Evolutionary conservation across 1,140 invertebrate species (phyloP).

Genomic region (Bombus pascuorum): DNA sequence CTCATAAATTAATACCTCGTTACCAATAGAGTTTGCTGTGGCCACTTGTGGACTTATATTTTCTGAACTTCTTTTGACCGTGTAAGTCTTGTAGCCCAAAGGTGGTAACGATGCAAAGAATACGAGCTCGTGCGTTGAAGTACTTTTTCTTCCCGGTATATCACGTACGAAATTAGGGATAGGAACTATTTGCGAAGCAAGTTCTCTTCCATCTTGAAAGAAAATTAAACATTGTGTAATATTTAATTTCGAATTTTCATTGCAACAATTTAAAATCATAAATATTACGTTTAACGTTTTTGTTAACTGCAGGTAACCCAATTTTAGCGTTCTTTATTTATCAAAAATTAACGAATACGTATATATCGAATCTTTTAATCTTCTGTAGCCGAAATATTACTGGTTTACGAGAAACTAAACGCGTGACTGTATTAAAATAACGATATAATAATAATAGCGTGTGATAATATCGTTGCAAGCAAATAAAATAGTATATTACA

Average conservation of each 20-base stretch:
- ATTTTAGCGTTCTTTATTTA: too few relatives aligned
- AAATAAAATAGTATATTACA: too few relatives aligned
- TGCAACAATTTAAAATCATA: not conserved
- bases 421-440: too few relatives aligned
- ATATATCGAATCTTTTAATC: too few relatives aligned
- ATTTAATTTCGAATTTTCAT: not conserved
- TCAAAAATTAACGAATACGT: too few relatives aligned
- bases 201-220: constrained; percentile 77
- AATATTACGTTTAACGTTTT: not conserved
- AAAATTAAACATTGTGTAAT: constrained; percentile 26
- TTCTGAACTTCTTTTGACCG: constrained; percentile 77
- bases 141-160: constrained; percentile 86
- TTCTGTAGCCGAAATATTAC: too few relatives aligned
- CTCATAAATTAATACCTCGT: constrained; percentile 50
- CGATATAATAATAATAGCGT: too few relatives aligned
- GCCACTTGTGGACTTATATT: constrained; percentile 2
- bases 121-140: constrained; percentile 85
- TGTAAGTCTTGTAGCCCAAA: constrained; percentile 86
- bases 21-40: constrained; percentile 40
- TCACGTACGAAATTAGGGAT: constrained; percentile 84
- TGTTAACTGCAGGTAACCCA: too few relatives aligned
- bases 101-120: constrained; percentile 87
- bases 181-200: constrained; percentile 85
- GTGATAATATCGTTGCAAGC: too few relatives aligned
- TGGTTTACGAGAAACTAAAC: too few relatives aligned